Percentiles rank a stretch among this genome's conserved stretches.
These are phyloP conservation scores for Chironomus tepperi DNA, from an alignment of 1,140 invertebrate species.

Conservation along the genomic window DNA sequence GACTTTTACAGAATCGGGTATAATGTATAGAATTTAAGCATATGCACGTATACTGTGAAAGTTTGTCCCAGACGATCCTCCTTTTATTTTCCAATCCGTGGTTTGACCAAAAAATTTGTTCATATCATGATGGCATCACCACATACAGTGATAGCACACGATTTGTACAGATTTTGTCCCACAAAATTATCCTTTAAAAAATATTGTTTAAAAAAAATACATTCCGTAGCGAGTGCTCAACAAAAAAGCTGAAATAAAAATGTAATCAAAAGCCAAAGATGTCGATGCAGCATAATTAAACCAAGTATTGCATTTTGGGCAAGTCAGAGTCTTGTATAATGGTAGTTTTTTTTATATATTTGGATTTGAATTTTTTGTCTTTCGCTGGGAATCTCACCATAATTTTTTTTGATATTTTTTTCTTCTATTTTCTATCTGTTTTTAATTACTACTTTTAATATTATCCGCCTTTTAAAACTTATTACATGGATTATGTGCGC, in stretches of 20 bases:
- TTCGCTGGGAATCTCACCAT: not conserved
- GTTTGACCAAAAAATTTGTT: not conserved
- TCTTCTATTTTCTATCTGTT: too few species aligned
- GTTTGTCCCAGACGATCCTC: not conserved
- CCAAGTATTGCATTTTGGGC: slow-evolving; percentile 9
- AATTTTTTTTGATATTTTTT: too few species aligned
- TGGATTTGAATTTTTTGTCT: not conserved
- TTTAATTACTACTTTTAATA: too few species aligned
- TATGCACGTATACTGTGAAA: not conserved
- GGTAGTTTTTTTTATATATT: not conserved
- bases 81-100: not conserved
- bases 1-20: not conserved
- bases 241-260: slow-evolving; percentile 11
- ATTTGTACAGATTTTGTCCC: not conserved
- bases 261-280: slow-evolving; percentile 1
- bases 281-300: slow-evolving; percentile 12
- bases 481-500: too few species aligned
- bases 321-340: not conserved
- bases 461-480: too few species aligned
- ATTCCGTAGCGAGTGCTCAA: slow-evolving; percentile 4
- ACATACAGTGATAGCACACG: not conserved
- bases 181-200: slow-evolving; percentile 5
- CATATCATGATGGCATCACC: not conserved
- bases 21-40: slow-evolving; percentile 1
- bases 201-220: not conserved